phyloP scores from a whole-genome alignment of 2,888 invertebrate genomes.

The Adineta ricciae region DNA sequence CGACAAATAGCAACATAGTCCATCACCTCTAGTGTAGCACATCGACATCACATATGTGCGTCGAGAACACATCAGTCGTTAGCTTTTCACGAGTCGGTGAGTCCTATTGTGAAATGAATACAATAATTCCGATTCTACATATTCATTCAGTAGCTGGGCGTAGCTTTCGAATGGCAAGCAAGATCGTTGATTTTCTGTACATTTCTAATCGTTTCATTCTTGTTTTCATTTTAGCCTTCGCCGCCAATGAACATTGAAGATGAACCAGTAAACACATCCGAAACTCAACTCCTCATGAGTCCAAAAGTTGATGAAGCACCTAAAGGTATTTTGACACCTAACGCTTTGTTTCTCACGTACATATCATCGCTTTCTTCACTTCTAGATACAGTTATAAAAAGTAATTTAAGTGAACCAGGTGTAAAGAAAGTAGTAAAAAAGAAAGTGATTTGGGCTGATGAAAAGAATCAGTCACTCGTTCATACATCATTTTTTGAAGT shows the following conservation, averaged over 20 bases:
- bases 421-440: constrained; percentile 6
- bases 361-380: background rate
- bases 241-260: background rate
- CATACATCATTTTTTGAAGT: constrained; percentile 19
- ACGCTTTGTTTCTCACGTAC: background rate
- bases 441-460: constrained; percentile 14
- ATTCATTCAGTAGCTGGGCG: too few species aligned
- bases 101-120: too few species aligned
- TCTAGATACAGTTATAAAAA: constrained; percentile 18
- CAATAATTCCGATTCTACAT: too few species aligned
- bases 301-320: background rate
- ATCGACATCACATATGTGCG: too few species aligned
- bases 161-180: too few species aligned
- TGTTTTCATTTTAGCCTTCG: background rate
- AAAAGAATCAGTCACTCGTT: constrained; percentile 10
- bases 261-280: background rate
- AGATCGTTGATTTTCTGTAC: too few species aligned
- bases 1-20: too few species aligned
- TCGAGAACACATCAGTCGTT: too few species aligned
- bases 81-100: too few species aligned
- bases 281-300: background rate
- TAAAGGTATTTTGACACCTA: background rate
- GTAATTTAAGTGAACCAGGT: constrained; percentile 14
- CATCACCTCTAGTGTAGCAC: too few species aligned
- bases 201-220: too few species aligned